Conservation (phyloP, 92 coral and sea anemone genomes). For the Palythoa heliodiscus region DNA sequence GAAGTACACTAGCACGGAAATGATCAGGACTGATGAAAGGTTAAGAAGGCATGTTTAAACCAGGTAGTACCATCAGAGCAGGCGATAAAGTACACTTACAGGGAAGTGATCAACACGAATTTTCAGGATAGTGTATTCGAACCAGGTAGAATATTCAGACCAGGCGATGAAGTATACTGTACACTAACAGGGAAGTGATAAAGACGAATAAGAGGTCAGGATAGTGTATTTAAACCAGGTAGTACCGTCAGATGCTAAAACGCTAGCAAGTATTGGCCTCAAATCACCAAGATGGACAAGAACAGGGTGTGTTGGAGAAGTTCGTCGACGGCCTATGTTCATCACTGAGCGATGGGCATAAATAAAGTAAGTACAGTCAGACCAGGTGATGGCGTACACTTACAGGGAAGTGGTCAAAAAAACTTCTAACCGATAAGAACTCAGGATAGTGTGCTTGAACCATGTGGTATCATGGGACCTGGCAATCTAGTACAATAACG, state of each 20-base stretch:
- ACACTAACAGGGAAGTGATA: slow-evolving; percentile 59
- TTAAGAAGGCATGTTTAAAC: slow-evolving; percentile 40
- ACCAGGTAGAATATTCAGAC: slow-evolving; percentile 82
- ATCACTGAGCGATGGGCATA: no score
- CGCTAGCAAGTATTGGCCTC: no score
- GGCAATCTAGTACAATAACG: no score
- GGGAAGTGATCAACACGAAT: no score
- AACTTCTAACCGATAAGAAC: slow-evolving; percentile 81
- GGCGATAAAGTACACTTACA: neutral
- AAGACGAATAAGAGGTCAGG: slow-evolving; percentile 79
- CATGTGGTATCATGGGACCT: slow-evolving; percentile 79
- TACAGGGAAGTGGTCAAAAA: slow-evolving; percentile 70
- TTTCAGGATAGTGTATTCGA: slow-evolving; percentile 59
- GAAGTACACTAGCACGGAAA: no score
- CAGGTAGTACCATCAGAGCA: slow-evolving; percentile 82
- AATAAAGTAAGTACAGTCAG: no score
- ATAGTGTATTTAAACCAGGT: slow-evolving; percentile 78
- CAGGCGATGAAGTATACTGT: slow-evolving; percentile 35
- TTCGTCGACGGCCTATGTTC: no score
- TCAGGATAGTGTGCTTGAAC: slow-evolving; percentile 64
- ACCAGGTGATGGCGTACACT: slow-evolving; percentile 46
- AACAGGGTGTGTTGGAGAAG: no score
- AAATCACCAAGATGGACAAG: no score
- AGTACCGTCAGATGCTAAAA: slow-evolving; percentile 81
- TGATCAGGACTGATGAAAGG: no score